phyloP scores from a whole-genome alignment of 1,140 invertebrate genomes.

The Hylaeus anthracinus region DNA sequence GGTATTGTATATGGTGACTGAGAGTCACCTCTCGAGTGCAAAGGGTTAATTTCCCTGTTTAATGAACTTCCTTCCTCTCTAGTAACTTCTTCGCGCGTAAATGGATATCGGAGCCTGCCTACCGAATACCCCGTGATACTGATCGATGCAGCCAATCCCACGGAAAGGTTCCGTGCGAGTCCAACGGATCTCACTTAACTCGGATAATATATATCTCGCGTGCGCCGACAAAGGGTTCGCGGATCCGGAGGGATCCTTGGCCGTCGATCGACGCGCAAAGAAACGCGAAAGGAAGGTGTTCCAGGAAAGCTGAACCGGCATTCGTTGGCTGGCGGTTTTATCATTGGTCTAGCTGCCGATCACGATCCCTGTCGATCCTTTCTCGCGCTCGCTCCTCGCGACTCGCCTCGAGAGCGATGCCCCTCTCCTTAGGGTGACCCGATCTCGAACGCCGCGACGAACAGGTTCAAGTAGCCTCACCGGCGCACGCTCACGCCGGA shows the following conservation, averaged over 20 bases:
- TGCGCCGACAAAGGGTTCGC: background rate
- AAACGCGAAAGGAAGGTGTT: constrained; percentile 7
- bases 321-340: background rate
- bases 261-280: background rate
- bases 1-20: too few relatives aligned
- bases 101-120: too few relatives aligned
- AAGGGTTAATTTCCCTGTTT: too few relatives aligned
- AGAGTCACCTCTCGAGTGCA: too few relatives aligned
- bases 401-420: background rate
- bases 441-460: constrained; percentile 48
- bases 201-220: background rate
- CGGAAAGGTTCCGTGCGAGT: too few relatives aligned
- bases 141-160: too few relatives aligned
- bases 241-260: background rate
- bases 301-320: constrained; percentile 30
- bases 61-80: too few relatives aligned
- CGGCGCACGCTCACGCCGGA: background rate
- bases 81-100: too few relatives aligned
- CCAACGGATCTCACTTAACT: too few relatives aligned
- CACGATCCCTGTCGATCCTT: constrained; percentile 32
- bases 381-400: constrained; percentile 20
- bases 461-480: constrained; percentile 56
- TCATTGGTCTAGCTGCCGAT: constrained; percentile 18
- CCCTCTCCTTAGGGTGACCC: constrained; percentile 37
- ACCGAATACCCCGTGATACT: too few relatives aligned